Percentiles rank a stretch among this genome's conserved stretches.
phyloP scores from a whole-genome alignment of 2,888 invertebrate genomes.

The Aradus depressus region DNA sequence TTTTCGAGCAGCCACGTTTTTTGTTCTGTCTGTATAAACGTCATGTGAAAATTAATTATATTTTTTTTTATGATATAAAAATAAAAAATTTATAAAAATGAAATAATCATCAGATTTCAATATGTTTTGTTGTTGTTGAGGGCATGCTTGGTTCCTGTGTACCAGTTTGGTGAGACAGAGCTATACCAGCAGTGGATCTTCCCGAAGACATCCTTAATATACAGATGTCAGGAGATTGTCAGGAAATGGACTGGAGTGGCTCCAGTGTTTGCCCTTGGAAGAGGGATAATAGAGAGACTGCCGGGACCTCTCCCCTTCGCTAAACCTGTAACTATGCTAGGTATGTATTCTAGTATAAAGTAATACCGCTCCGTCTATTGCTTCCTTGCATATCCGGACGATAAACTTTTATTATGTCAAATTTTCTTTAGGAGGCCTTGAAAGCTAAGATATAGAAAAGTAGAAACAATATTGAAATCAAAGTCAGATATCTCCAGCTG shows the following conservation, averaged over 20 bases:
- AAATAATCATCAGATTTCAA: background rate
- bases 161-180: conserved; percentile 84
- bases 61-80: background rate
- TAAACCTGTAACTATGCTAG: conserved; percentile 69
- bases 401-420: too few species aligned
- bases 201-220: conserved; percentile 55
- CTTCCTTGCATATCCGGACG: too few species aligned
- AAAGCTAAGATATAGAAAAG: too few species aligned
- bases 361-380: too few species aligned
- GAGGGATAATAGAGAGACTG: conserved; percentile 84
- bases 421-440: too few species aligned
- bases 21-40: too few species aligned
- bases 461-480: too few species aligned
- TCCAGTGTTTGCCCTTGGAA: conserved; percentile 61
- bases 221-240: conserved; percentile 55
- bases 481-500: too few species aligned
- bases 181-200: conserved; percentile 64
- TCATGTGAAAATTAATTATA: too few species aligned
- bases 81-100: background rate
- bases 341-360: conserved; percentile 55
- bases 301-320: conserved; percentile 77
- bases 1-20: too few species aligned
- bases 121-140: conserved; percentile 40
- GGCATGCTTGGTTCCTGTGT: conserved; percentile 71
- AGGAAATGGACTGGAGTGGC: conserved; percentile 58